Base-by-base conservation (phyloP, 2,797 vertebrate species). In the Calcarius lapponicus region DNA sequence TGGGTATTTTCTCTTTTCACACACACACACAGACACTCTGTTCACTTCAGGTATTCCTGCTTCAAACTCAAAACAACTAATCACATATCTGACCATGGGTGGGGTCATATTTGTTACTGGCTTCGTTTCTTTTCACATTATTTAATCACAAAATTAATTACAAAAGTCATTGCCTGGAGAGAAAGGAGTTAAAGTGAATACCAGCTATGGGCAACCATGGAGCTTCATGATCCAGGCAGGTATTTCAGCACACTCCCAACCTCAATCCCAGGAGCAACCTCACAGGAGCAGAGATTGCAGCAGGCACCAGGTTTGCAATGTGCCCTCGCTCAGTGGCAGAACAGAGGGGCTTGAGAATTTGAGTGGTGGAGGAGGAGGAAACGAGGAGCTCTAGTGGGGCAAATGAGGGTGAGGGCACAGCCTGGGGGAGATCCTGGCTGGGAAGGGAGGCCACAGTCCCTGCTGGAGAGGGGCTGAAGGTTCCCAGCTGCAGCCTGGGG, bases 291-390 rank as follows among this genome's bases (percentile, higher is more conserved):
- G 65, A 40, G 50, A 11, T 11, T 22, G 4, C 60, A n/a, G 18
- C 1, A 1, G 0, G 11, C 6, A 13, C 18, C 26, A 2, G 0
- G 3, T 64, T 51, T 66, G 51, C 79, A 28, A 1, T 0, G 0
- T 1, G 58, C 12, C 58, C 58, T 14, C 1, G 24, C 69, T 74
- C 1, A 0, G 1, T n/a, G 61, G 40, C 31, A 86, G 58, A 66
- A 18, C 5, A 12, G 53, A 42, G 29, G 24, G 6, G 47, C 32
- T 54, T 31, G 54, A 43, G 2, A 38, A 34, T 57, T 10, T 1
- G 6, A 26, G 58, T 3, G 38, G 11, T 50, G 60, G 66, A 38
- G 57, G 38, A 90, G 79, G 29, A 92, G 72, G 76, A 61, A 90
- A 56, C 0, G 21, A 57, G 58, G 47, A 78, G 65, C 12, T 69